Conservation (phyloP, 2,888 invertebrate genomes). For the Corythucha ciliata region DNA sequence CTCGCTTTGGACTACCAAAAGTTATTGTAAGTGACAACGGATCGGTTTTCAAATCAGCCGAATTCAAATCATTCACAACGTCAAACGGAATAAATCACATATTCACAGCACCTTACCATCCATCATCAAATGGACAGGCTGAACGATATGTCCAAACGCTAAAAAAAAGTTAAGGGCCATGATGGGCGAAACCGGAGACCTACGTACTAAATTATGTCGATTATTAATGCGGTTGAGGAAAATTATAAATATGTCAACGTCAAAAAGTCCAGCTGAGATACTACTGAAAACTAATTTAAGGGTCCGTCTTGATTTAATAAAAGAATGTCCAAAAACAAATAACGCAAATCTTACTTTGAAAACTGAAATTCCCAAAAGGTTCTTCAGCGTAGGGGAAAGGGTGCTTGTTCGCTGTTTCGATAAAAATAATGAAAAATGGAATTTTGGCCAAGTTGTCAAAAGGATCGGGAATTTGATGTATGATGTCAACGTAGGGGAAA, state of each 20-base stretch:
- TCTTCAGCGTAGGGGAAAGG: no score
- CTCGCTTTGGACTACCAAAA: conserved; percentile 12
- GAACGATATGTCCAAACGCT: conserved; percentile 9
- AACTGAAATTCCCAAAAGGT: no score
- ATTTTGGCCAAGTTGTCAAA: no score
- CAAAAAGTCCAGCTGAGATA: conserved; percentile 3
- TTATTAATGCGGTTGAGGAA: conserved; percentile 5
- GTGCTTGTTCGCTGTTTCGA: no score
- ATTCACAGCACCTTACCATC: conserved; percentile 21
- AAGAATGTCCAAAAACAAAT: no score
- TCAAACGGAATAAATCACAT: conserved; percentile 6
- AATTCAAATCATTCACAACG: conserved; percentile 3
- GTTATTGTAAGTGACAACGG: conserved; percentile 19
- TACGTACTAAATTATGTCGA: conserved; percentile 1
- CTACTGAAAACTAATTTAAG: no score
- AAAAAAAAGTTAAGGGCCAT: conserved; percentile 15
- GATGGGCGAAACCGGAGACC: conserved; percentile 6
- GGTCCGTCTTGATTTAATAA: no score
- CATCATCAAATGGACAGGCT: conserved; percentile 18
- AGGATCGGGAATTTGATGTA: no score
- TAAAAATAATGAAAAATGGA: no score
- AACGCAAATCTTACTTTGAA: no score
- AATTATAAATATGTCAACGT: conserved; percentile 11
- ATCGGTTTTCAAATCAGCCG: conserved; percentile 7
- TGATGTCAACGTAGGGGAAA: no score